These are phyloP conservation scores for Nothobranchius kuhntae DNA, from an alignment of 2,113 vertebrate genomes.

Conservation along the genomic window DNA sequence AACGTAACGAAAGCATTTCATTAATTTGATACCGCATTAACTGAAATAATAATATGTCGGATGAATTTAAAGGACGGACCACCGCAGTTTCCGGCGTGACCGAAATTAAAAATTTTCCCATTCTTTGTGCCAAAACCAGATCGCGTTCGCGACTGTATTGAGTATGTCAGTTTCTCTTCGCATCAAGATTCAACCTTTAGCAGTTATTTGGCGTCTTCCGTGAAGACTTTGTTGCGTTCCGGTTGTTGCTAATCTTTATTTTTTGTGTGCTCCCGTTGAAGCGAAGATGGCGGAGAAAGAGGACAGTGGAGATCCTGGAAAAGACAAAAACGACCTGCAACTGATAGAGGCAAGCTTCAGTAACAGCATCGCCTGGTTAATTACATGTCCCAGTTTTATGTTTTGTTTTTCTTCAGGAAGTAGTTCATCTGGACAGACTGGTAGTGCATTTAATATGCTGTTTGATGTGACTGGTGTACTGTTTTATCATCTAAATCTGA, in stretches of 20 bases:
- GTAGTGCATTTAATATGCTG: too few relatives aligned
- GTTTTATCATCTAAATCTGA: too few relatives aligned
- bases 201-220: neutral
- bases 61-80: slow-evolving; percentile 44
- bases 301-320: slow-evolving; percentile 55
- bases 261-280: neutral
- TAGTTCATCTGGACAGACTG: too few relatives aligned
- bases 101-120: slow-evolving; percentile 42
- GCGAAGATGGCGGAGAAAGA: slow-evolving; percentile 80
- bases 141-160: neutral
- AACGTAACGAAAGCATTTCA: too few relatives aligned
- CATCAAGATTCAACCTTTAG: rapidly evolving
- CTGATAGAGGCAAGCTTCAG: slow-evolving; percentile 63
- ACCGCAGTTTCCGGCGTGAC: slow-evolving; percentile 45
- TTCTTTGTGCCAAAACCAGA: neutral
- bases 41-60: slow-evolving; percentile 20
- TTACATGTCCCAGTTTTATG: too few relatives aligned
- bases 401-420: neutral
- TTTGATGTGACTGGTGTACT: too few relatives aligned
- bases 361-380: rapidly evolving
- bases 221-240: neutral
- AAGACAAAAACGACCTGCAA: slow-evolving; percentile 70
- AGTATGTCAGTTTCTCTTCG: rapidly evolving
- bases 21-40: neutral
- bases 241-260: neutral